A percentile compares a stretch with the other conserved stretches of the same genome.
Conservation (phyloP, 1,140 invertebrate species). For the Drosophila arawakana region DNA sequence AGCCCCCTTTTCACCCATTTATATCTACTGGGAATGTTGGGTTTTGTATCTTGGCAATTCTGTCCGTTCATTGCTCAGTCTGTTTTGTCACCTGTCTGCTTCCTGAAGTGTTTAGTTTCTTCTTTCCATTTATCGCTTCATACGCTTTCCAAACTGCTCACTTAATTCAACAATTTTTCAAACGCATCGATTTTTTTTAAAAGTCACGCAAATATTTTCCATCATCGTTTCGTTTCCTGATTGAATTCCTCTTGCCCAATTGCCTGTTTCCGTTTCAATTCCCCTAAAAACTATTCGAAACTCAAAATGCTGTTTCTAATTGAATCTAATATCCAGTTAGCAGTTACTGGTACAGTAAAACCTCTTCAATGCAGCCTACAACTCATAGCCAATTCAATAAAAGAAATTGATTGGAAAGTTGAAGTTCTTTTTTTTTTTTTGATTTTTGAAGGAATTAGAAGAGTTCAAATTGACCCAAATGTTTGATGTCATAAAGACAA, state of each 20-base stretch:
- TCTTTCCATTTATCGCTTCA: neutral
- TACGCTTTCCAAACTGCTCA: neutral
- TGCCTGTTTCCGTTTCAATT: slow-evolving; percentile 31
- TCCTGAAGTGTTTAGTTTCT: slow-evolving; percentile 46
- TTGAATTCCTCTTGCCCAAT: slow-evolving; percentile 55
- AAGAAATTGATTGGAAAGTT: neutral
- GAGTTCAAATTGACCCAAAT: too few species aligned
- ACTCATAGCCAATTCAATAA: slow-evolving; percentile 6
- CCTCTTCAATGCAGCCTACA: neutral
- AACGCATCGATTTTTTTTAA: slow-evolving; percentile 49
- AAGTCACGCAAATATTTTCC: slow-evolving; percentile 67
- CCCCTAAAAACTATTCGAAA: slow-evolving; percentile 13
- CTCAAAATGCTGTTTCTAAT: slow-evolving; percentile 41
- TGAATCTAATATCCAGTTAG: slow-evolving; percentile 33
- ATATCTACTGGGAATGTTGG: too few species aligned
- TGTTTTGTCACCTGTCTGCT: slow-evolving; percentile 46
- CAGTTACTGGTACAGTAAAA: slow-evolving; percentile 14
- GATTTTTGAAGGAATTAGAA: too few species aligned
- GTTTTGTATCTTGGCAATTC: slow-evolving; percentile 3
- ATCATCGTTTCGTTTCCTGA: slow-evolving; percentile 76
- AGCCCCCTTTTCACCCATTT: neutral
- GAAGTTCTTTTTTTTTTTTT: too few species aligned
- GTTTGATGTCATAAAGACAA: too few species aligned
- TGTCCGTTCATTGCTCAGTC: neutral
- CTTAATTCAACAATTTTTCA: slow-evolving; percentile 69